These are phyloP conservation scores for Drosophila parabipectinata DNA, from an alignment of 1,140 invertebrate species.

Conservation along the genomic window DNA sequence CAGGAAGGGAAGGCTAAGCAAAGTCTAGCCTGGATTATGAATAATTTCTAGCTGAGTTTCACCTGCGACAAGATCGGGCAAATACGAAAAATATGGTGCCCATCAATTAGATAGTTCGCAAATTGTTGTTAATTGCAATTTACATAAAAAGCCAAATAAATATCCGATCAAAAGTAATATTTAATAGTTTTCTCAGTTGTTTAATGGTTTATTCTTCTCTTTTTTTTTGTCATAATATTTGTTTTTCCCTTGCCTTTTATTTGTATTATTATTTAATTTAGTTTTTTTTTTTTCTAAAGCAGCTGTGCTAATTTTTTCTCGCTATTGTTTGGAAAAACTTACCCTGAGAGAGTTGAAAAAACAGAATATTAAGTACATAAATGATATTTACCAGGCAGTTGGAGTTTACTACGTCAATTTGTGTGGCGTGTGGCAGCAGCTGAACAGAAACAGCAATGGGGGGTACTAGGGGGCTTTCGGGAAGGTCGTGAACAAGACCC, in stretches of 20 bases:
- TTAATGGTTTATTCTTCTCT: constrained; percentile 26
- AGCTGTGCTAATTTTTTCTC: constrained; percentile 75
- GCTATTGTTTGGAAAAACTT: constrained; percentile 70
- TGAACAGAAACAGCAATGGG: background rate
- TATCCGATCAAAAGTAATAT: constrained; percentile 30
- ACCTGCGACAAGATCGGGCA: constrained; percentile 35
- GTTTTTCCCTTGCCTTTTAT: constrained; percentile 45
- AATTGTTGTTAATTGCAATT: constrained; percentile 73
- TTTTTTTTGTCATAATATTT: constrained; percentile 72
- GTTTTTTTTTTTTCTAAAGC: constrained; percentile 31
- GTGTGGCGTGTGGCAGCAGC: constrained; percentile 31
- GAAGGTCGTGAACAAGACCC: constrained; percentile 37
- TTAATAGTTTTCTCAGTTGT: constrained; percentile 55
- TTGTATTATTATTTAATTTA: constrained; percentile 11
- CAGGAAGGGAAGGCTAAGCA: constrained; percentile 54
- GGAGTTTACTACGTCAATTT: constrained; percentile 52
- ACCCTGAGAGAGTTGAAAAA: constrained; percentile 56
- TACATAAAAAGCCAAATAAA: constrained; percentile 42
- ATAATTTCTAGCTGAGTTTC: constrained; percentile 30
- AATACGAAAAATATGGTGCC: constrained; percentile 34
- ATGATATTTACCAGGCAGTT: constrained; percentile 51
- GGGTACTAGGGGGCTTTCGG: background rate
- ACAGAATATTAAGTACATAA: constrained; percentile 51
- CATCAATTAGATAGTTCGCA: constrained; percentile 69
- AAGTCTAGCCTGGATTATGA: constrained; percentile 50